Percentiles rank a stretch among this genome's conserved stretches.
Evolutionary conservation across 2,888 invertebrate genomes (phyloP).

Genomic region (Thymelicus acteon): DNA sequence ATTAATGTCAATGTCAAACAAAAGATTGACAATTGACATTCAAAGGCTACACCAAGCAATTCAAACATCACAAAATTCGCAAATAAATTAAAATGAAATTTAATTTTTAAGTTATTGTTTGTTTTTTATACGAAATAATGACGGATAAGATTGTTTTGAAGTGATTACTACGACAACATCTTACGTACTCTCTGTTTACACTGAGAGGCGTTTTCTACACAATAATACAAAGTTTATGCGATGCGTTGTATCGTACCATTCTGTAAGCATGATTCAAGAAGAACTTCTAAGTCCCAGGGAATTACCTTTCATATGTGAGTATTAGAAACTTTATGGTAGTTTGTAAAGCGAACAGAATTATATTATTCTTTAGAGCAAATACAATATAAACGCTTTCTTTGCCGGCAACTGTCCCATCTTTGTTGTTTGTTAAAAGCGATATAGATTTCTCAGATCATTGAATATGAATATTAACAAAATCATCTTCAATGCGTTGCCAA

Average conservation of each 20-base stretch:
- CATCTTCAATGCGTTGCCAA: no score
- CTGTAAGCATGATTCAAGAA: constrained; percentile 70
- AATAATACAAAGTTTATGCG: constrained; percentile 40
- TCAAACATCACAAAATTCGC: not conserved
- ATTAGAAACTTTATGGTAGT: not conserved
- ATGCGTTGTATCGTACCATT: constrained; percentile 71
- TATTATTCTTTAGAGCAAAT: no score
- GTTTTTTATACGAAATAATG: not conserved
- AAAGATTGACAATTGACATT: no score
- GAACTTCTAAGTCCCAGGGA: constrained; percentile 64
- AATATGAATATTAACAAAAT: no score
- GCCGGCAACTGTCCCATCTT: no score
- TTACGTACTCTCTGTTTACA: not conserved
- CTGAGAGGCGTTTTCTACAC: not conserved
- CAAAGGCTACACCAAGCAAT: not conserved
- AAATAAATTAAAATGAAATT: not conserved
- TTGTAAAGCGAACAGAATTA: not conserved
- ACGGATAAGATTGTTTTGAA: not conserved
- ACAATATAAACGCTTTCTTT: no score
- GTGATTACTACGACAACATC: not conserved
- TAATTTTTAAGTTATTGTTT: not conserved
- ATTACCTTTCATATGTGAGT: constrained; percentile 76
- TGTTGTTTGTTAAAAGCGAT: no score
- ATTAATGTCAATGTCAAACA: not conserved
- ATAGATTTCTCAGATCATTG: no score